Conservation (phyloP, 2,888 invertebrate genomes). For the Sussaba pulchella region DNA sequence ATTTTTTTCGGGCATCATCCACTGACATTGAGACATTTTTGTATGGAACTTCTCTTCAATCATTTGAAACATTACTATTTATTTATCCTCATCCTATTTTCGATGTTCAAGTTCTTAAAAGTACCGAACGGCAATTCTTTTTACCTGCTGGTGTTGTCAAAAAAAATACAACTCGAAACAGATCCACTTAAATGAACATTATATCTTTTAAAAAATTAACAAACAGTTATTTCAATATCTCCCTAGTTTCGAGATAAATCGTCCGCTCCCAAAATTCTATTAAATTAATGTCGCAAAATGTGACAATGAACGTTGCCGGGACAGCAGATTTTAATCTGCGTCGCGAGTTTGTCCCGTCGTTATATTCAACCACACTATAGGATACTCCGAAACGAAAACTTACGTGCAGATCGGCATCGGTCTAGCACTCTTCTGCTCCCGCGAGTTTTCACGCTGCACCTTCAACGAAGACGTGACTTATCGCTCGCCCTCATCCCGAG, state of each 20-base stretch:
- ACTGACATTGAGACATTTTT: too few relatives aligned
- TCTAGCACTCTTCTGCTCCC: conserved; percentile 31
- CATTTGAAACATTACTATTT: too few relatives aligned
- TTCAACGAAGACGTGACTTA: conserved; percentile 52
- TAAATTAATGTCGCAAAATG: conserved; percentile 18
- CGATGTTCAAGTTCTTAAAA: too few relatives aligned
- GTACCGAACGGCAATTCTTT: too few relatives aligned
- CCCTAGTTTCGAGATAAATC: not conserved
- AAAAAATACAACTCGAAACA: too few relatives aligned
- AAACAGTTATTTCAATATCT: too few relatives aligned
- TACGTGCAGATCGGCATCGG: conserved; percentile 48
- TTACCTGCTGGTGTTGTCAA: too few relatives aligned
- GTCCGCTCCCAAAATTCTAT: conserved; percentile 8
- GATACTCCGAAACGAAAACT: conserved; percentile 48
- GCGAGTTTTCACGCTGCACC: conserved; percentile 40
- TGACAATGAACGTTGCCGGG: not conserved
- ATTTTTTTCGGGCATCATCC: too few relatives aligned
- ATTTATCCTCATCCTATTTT: too few relatives aligned
- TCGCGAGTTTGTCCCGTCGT: not conserved
- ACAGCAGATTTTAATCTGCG: conserved; percentile 26
- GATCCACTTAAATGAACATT: too few relatives aligned
- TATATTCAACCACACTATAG: conserved; percentile 14
- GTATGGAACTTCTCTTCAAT: too few relatives aligned
- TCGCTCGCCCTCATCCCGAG: conserved; percentile 46
- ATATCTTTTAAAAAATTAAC: not conserved